Conservation (phyloP, 30 jellyfish, hydroid and myxozoan genomes). For the Nemopilema nomurai region DNA sequence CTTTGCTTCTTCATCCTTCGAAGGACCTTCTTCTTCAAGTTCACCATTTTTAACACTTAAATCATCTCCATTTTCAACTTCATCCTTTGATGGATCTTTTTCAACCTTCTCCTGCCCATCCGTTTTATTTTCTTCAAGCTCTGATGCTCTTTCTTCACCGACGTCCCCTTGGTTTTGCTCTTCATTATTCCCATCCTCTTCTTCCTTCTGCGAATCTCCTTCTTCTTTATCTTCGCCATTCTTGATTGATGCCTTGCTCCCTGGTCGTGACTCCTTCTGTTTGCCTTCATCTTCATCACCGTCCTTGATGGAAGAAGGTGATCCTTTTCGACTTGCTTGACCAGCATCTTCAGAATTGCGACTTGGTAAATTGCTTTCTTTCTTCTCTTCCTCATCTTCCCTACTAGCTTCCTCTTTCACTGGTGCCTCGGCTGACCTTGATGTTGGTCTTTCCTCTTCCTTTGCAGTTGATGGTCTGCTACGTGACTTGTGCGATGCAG, state of each 20-base stretch:
- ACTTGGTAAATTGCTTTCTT: too few relatives aligned
- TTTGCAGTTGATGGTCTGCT: slow-evolving; percentile 10
- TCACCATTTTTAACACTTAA: not conserved
- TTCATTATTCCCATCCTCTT: not conserved
- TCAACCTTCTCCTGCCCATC: not conserved
- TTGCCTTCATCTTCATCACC: not conserved
- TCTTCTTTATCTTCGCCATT: slow-evolving; percentile 2
- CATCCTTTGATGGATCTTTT: not conserved
- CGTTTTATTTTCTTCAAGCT: not conserved
- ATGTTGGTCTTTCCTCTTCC: too few relatives aligned
- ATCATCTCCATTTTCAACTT: not conserved
- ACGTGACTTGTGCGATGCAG: not conserved
- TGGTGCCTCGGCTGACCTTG: too few relatives aligned
- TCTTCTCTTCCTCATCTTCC: too few relatives aligned
- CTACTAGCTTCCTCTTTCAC: too few relatives aligned
- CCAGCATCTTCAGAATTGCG: not conserved
- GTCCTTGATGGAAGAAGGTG: not conserved
- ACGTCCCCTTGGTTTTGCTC: not conserved
- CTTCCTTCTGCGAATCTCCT: not conserved
- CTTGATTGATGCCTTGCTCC: not conserved
- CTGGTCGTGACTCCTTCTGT: slow-evolving; percentile 39
- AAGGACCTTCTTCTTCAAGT: not conserved
- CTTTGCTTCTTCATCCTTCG: not conserved
- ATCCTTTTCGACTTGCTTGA: not conserved
- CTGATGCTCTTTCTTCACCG: not conserved